Evolutionary conservation across 2,888 invertebrate genomes (phyloP).

Genomic region (Linnaemya vulpina): DNA sequence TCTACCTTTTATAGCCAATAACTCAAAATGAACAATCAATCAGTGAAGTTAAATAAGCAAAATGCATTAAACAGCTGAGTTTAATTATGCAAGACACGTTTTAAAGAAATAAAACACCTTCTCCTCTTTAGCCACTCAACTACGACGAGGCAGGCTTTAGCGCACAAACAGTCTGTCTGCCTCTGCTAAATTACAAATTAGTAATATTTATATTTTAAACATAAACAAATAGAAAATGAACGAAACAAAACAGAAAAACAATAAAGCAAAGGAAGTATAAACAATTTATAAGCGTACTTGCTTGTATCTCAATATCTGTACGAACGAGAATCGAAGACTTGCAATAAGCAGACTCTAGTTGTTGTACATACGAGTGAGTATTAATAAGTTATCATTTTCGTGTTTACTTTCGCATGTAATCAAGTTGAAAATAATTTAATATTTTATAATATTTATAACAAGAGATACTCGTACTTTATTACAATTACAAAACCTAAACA

Average conservation of each 20-base stretch:
- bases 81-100: conserved; percentile 62
- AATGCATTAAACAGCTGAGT: not conserved
- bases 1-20: conserved; percentile 19
- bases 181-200: conserved; percentile 6
- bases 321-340: conserved; percentile 23
- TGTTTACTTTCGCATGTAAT: conserved; percentile 66
- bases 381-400: conserved; percentile 62
- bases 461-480: conserved; percentile 50
- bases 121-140: not conserved
- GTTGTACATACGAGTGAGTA: conserved; percentile 30
- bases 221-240: conserved; percentile 43
- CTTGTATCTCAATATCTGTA: conserved; percentile 1
- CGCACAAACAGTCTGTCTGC: not conserved
- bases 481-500: conserved; percentile 58
- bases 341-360: conserved; percentile 16
- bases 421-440: conserved; percentile 62
- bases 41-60: conserved; percentile 2
- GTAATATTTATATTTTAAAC: conserved; percentile 24
- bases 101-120: conserved; percentile 46
- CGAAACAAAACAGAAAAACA: conserved; percentile 21
- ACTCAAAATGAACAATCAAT: conserved; percentile 3
- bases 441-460: conserved; percentile 58
- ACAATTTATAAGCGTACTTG: conserved; percentile 22
- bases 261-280: conserved; percentile 58
- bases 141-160: not conserved